A percentile compares a stretch with the other conserved stretches of the same genome.
Conservation (phyloP, 2,888 invertebrate species). For the Hololepta plana region DNA sequence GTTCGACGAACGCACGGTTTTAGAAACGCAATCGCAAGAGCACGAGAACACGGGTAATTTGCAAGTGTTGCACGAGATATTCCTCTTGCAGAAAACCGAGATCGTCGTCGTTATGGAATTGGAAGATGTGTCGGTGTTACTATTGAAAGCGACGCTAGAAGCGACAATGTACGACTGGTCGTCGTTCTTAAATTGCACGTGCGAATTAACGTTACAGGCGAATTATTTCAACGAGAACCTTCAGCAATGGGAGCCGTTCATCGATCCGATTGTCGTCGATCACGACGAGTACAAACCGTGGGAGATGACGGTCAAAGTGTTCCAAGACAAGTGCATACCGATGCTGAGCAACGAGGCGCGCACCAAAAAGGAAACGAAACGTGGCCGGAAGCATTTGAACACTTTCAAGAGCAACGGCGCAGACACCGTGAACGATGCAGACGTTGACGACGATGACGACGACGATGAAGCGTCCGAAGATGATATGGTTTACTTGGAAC, state of each 20-base stretch:
- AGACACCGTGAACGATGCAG: too few relatives aligned
- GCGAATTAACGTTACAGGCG: conserved; percentile 29
- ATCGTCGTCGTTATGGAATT: conserved; percentile 45
- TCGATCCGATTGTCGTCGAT: conserved; percentile 52
- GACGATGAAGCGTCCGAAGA: conserved; percentile 25
- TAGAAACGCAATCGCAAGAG: too few relatives aligned
- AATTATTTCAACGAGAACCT: conserved; percentile 25
- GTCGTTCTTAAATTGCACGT: conserved; percentile 24
- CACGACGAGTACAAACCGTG: conserved; percentile 53
- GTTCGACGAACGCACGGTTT: too few relatives aligned
- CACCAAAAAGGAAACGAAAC: conserved; percentile 13
- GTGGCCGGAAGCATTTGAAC: conserved; percentile 10
- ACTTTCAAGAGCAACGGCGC: too few relatives aligned
- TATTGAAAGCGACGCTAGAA: conserved; percentile 37
- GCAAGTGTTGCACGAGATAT: conserved; percentile 16
- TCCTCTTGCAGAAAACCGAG: conserved; percentile 30
- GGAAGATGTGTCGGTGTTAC: conserved; percentile 37
- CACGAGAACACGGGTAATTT: conserved; percentile 6
- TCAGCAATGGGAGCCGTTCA: conserved; percentile 62
- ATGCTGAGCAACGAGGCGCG: conserved; percentile 16
- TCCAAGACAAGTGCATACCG: conserved; percentile 26
- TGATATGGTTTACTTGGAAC: conserved; percentile 27
- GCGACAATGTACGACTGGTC: conserved; percentile 50
- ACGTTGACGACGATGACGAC: too few relatives aligned
- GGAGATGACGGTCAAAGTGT: conserved; percentile 48